Conservation (phyloP, 1,140 invertebrate genomes). For the Notospermus geniculatus region DNA sequence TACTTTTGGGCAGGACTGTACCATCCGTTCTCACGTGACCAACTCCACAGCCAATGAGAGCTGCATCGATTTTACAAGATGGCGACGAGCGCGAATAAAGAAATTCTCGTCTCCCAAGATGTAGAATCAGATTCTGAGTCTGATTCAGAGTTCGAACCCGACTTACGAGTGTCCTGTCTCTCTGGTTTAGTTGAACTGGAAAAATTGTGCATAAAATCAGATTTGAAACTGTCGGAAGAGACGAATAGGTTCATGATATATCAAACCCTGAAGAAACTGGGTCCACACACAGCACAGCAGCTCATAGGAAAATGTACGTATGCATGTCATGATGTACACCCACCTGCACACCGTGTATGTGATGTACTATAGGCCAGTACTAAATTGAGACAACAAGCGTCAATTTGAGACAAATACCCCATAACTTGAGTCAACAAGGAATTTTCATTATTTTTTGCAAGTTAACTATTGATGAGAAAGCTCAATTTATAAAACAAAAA, state of each 20-base stretch:
- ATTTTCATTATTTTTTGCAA: too few relatives aligned
- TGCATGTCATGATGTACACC: background rate
- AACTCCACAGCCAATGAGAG: too few relatives aligned
- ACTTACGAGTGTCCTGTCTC: constrained; percentile 35
- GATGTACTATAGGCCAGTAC: background rate
- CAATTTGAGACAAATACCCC: too few relatives aligned
- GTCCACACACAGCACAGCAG: constrained; percentile 40
- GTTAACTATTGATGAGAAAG: too few relatives aligned
- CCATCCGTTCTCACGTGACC: too few relatives aligned
- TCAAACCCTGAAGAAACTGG: constrained; percentile 39
- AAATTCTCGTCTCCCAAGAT: too few relatives aligned
- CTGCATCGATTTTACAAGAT: too few relatives aligned
- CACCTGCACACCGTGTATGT: background rate
- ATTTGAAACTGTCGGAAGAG: constrained; percentile 39
- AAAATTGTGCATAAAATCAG: constrained; percentile 28
- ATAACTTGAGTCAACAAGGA: background rate
- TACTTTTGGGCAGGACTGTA: too few relatives aligned
- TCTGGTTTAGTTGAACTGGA: constrained; percentile 39
- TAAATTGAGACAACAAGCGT: too few relatives aligned
- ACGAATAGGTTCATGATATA: constrained; percentile 43
- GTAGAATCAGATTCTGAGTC: too few relatives aligned
- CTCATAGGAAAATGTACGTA: constrained; percentile 45
- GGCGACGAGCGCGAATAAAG: too few relatives aligned
- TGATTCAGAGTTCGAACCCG: constrained; percentile 3
- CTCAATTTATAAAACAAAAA: too few relatives aligned